A percentile compares a stretch with the other conserved stretches of the same genome.
Conservation (phyloP, 2,113 vertebrate genomes). For the Python bivittatus region DNA sequence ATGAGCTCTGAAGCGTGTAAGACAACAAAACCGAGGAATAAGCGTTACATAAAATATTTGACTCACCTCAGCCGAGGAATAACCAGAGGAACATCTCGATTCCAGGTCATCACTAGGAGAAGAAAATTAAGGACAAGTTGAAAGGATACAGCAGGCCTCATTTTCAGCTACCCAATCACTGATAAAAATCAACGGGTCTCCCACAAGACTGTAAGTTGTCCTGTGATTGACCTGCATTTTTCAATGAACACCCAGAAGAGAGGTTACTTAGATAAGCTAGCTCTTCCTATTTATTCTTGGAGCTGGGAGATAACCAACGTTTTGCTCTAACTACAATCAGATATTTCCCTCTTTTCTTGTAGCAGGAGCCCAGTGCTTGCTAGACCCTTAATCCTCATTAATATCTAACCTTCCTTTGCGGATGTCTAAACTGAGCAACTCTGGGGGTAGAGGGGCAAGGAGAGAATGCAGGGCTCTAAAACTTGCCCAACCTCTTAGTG, state of each 20-base stretch:
- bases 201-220: not conserved
- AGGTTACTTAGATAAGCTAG: not conserved
- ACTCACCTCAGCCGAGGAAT: conserved; percentile 97
- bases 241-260: not conserved
- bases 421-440: too few relatives aligned
- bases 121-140: conserved; percentile 42
- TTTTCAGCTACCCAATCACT: not conserved
- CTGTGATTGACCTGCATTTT: not conserved
- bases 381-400: too few relatives aligned
- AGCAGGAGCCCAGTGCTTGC: not conserved
- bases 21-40: not conserved
- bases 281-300: not conserved
- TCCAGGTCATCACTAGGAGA: conserved; percentile 87
- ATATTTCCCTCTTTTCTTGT: not conserved
- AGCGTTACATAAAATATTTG: not conserved
- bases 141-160: not conserved
- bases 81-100: conserved; percentile 94
- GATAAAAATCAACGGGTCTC: not conserved
- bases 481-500: too few relatives aligned
- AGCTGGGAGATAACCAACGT: not conserved
- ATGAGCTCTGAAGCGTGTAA: not conserved
- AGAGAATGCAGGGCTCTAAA: too few relatives aligned
- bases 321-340: not conserved
- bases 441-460: too few relatives aligned
- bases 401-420: too few relatives aligned